These are phyloP conservation scores for Eidolon dupreanum DNA, from an alignment of 2,797 vertebrate species.

Conservation along the genomic window DNA sequence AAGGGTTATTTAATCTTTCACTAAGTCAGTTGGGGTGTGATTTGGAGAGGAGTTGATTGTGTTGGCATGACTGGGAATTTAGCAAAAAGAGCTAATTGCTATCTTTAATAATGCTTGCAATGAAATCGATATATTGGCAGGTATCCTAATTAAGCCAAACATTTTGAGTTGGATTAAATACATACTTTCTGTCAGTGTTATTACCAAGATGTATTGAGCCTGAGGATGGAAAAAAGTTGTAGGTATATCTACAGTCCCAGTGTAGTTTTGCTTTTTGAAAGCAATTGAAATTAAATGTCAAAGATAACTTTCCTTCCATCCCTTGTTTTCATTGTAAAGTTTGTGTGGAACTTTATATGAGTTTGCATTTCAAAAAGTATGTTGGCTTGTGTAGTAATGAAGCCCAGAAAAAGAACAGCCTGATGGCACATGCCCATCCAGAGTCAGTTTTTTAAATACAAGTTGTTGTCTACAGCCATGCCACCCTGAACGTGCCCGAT, in stretches of 20 bases:
- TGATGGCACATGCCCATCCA: neutral
- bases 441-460: slow-evolving; percentile 12
- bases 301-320: neutral
- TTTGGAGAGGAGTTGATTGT: slow-evolving; percentile 7
- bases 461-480: neutral
- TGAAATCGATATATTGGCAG: neutral
- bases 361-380: neutral
- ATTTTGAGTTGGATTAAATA: neutral
- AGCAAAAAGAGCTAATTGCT: neutral
- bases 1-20: slow-evolving; percentile 41
- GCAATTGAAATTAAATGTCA: neutral
- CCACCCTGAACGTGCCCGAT: too few relatives aligned
- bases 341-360: neutral
- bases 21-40: neutral
- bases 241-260: neutral
- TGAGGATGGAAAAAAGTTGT: neutral
- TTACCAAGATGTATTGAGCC: neutral
- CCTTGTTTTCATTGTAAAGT: neutral
- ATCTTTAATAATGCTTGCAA: neutral
- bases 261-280: slow-evolving; percentile 20
- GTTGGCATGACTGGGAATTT: neutral
- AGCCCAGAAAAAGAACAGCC: neutral
- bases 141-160: neutral
- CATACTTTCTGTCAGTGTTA: neutral
- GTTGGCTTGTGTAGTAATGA: neutral